phyloP scores from a whole-genome alignment of 2,797 vertebrate species.

The Pygocentrus nattereri region DNA sequence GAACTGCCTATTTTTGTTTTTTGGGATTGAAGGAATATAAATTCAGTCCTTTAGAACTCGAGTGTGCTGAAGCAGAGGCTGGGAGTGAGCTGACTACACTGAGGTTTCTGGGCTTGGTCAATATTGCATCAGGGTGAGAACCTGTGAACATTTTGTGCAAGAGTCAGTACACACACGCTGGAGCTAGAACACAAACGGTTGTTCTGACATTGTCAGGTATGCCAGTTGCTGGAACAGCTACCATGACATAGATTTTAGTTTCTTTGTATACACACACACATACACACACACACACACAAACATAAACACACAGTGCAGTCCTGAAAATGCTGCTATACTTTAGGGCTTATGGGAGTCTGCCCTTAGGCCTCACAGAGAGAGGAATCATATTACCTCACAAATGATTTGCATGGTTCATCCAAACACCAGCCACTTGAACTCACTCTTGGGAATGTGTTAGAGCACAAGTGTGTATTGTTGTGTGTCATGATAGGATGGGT shows the following conservation, averaged over 20 bases:
- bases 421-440: neutral
- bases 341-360: constrained; percentile 14
- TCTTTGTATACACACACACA: neutral
- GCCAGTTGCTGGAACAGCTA: neutral
- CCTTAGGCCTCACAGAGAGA: neutral
- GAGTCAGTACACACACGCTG: neutral
- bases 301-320: neutral
- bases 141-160: neutral
- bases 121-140: neutral
- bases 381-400: neutral
- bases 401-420: neutral
- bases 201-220: neutral
- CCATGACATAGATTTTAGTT: constrained; percentile 35
- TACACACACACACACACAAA: neutral
- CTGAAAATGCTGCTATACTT: constrained; percentile 34
- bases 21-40: too few species aligned
- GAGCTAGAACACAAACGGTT: neutral
- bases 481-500: neutral
- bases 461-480: neutral
- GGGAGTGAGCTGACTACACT: neutral
- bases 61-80: too few species aligned
- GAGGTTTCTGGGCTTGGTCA: neutral
- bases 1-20: too few species aligned
- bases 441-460: neutral
- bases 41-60: too few species aligned